A percentile compares a stretch with the other conserved stretches of the same genome.
Evolutionary conservation across 2,797 vertebrate species (phyloP).

Genomic region (Aeoliscus strigatus): DNA sequence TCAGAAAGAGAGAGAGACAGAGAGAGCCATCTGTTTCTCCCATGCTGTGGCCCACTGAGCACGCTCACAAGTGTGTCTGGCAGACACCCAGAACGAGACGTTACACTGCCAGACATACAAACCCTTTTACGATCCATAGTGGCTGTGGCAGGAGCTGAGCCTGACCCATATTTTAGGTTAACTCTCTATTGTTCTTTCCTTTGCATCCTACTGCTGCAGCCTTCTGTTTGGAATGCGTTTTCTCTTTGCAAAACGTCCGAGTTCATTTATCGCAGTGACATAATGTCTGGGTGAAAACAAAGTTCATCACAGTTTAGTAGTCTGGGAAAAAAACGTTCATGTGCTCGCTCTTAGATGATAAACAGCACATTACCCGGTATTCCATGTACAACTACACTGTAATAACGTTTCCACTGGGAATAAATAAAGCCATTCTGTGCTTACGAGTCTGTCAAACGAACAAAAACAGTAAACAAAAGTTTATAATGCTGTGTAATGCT

Average conservation of each 20-base stretch:
- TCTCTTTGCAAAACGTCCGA: not conserved
- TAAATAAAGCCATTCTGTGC: too few species aligned
- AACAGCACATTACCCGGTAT: too few species aligned
- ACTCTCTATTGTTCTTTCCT: not conserved
- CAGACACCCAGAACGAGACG: constrained; percentile 59
- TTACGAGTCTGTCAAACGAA: too few species aligned
- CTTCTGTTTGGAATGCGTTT: not conserved
- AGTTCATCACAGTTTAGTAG: too few species aligned
- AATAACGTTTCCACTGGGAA: too few species aligned
- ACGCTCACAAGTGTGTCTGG: constrained; percentile 58
- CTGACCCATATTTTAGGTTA: constrained; percentile 49
- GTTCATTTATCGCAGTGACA: too few species aligned
- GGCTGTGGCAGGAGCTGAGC: constrained; percentile 28
- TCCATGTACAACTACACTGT: too few species aligned
- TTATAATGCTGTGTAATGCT: too few species aligned
- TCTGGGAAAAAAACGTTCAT: too few species aligned
- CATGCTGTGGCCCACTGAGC: constrained; percentile 59
- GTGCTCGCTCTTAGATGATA: too few species aligned
- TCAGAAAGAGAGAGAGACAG: constrained; percentile 30
- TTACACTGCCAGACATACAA: constrained; percentile 67
- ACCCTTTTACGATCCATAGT: constrained; percentile 47
- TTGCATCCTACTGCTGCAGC: not conserved
- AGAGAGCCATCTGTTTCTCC: constrained; percentile 65
- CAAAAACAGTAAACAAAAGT: too few species aligned
- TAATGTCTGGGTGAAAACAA: too few species aligned